Base-by-base conservation (phyloP, 2,113 vertebrate genomes). In the Neofelis nebulosa region DNA sequence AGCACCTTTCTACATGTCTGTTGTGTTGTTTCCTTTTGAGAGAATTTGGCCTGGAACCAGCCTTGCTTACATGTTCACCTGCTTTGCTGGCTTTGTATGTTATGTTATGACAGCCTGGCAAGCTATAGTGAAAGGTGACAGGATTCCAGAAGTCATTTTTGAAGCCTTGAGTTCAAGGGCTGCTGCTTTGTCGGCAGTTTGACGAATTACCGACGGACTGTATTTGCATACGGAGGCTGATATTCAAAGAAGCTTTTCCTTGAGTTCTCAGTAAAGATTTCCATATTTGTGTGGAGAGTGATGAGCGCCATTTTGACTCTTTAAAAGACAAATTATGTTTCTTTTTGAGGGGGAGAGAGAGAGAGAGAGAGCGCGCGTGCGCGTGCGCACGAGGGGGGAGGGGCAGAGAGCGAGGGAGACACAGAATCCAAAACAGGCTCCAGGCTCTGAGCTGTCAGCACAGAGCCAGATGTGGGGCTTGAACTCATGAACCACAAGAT, bases 11-110 rank as follows among this genome's bases (percentile, higher is more conserved):
- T 90, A 29, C 61, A 11, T 85, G 63, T 91, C 85, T 97, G 23
- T 52, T 96, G 13, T 82, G 18, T 87, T 95, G 78, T 52, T 97
- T 97, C 29, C 15, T 81, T 76, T 88, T 88, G 71, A 94, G 92
- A 69, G 27, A 91, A 81, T 85, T 86, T 92, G n/a, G 12, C 48
- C 78, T 68, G 36, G 29, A 91, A 95, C 74, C 23, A 92, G 23
- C n/a, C 41, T 82, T 73, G 38, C 31, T 88, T 92, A 27, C 85
- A 4, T 87, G 27, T 85, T 92, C 2, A 78, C 19, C 45, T 95
- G 78, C 63, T 79, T 95, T 93, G 52, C 52, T 83, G 76, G 33
- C 29, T 79, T 81, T 82, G 45, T 5, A 18, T 48, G 65, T 89
- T 94, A 48, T 52, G 7, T 89, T 95, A 48, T 52, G 7, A 95